These are phyloP conservation scores for Aurelia aurita DNA, from an alignment of 30 jellyfish, hydroid and myxozoan species.

Conservation along the genomic window DNA sequence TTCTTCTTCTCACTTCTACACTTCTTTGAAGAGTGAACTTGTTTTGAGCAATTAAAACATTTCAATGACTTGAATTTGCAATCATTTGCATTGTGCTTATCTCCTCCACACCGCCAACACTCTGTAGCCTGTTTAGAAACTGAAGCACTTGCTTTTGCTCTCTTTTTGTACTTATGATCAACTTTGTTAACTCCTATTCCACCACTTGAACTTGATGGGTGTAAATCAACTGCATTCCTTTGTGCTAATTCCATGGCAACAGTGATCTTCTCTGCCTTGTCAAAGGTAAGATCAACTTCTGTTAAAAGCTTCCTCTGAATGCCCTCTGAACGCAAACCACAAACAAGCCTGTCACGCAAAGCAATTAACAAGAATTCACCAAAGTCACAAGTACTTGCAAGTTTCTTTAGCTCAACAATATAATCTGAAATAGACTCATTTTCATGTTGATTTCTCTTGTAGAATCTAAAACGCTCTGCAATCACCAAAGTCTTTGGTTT, in stretches of 20 bases:
- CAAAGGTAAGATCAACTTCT: constrained; percentile 47
- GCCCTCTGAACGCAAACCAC: constrained; percentile 27
- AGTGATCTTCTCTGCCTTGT: constrained; percentile 51
- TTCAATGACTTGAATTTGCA: not conserved
- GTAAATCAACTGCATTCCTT: not conserved
- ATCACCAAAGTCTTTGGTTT: constrained; percentile 41
- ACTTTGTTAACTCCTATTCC: constrained; percentile 45
- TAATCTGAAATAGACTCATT: constrained; percentile 49
- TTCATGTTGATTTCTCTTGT: constrained; percentile 30
- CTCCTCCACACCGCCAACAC: constrained; percentile 52
- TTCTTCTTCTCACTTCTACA: not conserved
- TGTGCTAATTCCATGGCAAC: constrained; percentile 35
- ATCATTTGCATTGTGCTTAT: constrained; percentile 48
- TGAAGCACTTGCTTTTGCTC: constrained; percentile 37
- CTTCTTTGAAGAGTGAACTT: constrained; percentile 2
- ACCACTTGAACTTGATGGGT: constrained; percentile 52
- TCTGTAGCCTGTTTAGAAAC: constrained; percentile 21
- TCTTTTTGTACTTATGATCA: constrained; percentile 35
- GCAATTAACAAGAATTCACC: constrained; percentile 24
- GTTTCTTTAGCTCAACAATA: constrained; percentile 44
- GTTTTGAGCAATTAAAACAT: constrained; percentile 33
- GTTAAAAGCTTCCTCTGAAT: constrained; percentile 47
- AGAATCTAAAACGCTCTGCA: constrained; percentile 37
- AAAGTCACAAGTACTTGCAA: constrained; percentile 52
- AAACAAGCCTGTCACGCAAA: constrained; percentile 33